A percentile compares a stretch with the other conserved stretches of the same genome.
phyloP scores from a whole-genome alignment of 2,888 invertebrate genomes.

The Rhagonycha fulva region DNA sequence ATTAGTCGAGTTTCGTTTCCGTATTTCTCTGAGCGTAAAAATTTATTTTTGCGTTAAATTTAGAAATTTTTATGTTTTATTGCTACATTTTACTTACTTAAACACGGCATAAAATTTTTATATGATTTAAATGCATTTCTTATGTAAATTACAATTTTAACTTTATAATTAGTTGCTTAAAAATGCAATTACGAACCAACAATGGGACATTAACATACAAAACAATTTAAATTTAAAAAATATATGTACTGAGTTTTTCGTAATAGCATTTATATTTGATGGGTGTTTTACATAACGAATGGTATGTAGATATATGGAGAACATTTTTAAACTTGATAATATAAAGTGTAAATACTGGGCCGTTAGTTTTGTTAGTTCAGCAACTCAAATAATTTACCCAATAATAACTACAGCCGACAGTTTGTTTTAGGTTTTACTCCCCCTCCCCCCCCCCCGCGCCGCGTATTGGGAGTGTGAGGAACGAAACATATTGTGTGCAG shows the following conservation, averaged over 20 bases:
- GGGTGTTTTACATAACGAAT: not conserved
- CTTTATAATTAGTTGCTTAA: not conserved
- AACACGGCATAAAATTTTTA: not conserved
- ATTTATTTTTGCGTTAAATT: not conserved
- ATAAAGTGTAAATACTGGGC: slow-evolving; percentile 52
- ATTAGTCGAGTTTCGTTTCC: not conserved
- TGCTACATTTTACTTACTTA: not conserved
- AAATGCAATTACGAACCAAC: not conserved
- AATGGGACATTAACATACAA: not conserved
- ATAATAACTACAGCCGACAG: slow-evolving; percentile 53
- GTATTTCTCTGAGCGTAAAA: not conserved
- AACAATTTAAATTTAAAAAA: not conserved
- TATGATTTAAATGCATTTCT: not conserved
- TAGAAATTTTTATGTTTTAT: not conserved
- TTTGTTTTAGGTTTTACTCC: slow-evolving; percentile 49
- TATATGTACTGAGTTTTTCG: not conserved
- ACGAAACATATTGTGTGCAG: slow-evolving; percentile 43
- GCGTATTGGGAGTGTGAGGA: slow-evolving; percentile 29
- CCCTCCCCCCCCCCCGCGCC: not conserved
- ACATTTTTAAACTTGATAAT: slow-evolving; percentile 56
- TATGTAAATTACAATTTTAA: not conserved
- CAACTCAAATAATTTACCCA: slow-evolving; percentile 58
- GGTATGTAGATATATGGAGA: slow-evolving; percentile 39
- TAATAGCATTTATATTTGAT: not conserved
- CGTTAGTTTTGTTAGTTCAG: slow-evolving; percentile 58